Conservation (phyloP, 1,140 invertebrate genomes). For the Araneus ventricosus region DNA sequence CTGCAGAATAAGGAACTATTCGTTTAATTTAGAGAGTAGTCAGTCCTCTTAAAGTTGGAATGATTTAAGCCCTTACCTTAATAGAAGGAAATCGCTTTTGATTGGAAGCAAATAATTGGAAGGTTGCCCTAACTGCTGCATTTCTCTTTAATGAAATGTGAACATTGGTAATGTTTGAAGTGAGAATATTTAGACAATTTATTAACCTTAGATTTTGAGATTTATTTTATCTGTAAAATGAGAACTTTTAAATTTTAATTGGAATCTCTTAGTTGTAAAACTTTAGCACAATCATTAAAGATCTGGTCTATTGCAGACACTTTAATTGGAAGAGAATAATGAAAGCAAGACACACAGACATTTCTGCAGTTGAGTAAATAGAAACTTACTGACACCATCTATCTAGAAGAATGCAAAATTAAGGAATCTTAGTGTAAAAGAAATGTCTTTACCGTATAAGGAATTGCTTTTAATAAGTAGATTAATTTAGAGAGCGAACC, state of each 20-base stretch:
- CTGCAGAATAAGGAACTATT: neutral
- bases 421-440: no score
- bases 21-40: neutral
- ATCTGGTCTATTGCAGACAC: neutral
- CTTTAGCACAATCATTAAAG: neutral
- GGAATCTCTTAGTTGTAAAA: neutral
- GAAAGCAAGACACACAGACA: no score
- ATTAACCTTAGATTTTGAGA: neutral
- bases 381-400: no score
- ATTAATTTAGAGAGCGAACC: no score
- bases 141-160: neutral
- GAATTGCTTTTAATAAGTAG: no score
- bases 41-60: slow-evolving; percentile 15
- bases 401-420: no score
- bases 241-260: neutral
- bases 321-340: neutral
- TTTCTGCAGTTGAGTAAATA: no score
- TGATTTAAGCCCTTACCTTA: slow-evolving; percentile 8
- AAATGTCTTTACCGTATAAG: no score
- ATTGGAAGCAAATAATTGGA: slow-evolving; percentile 26
- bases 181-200: neutral
- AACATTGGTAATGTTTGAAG: neutral
- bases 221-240: neutral
- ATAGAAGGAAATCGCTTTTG: neutral
- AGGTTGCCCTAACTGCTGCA: neutral